These are phyloP conservation scores for Eumerus sabulonum DNA, from an alignment of 2,888 invertebrate genomes.

Conservation along the genomic window DNA sequence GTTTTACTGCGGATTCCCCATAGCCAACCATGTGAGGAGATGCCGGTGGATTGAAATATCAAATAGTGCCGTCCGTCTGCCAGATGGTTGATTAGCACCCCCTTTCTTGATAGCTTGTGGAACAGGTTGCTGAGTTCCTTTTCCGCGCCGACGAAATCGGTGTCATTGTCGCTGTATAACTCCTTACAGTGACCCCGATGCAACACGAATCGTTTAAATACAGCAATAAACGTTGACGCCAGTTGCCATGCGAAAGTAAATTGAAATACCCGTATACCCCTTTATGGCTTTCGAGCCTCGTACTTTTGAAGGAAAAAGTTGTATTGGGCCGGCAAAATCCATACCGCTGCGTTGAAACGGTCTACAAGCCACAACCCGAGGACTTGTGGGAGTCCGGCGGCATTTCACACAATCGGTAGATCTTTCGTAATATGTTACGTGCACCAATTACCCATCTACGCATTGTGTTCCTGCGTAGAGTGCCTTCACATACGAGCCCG, in stretches of 20 bases:
- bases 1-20: conserved; percentile 35
- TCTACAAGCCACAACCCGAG: conserved; percentile 17
- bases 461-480: not conserved
- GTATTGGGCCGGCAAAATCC: conserved; percentile 21
- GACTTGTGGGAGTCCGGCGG: not conserved
- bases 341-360: conserved; percentile 16
- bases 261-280: not conserved
- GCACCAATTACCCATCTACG: not conserved
- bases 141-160: too few species aligned
- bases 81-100: not conserved
- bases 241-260: conserved; percentile 19
- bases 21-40: conserved; percentile 45
- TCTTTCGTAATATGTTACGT: not conserved
- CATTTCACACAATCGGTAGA: not conserved
- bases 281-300: conserved; percentile 30
- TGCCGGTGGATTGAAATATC: conserved; percentile 39
- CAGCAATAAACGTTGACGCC: conserved; percentile 39
- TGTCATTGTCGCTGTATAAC: conserved; percentile 13
- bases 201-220: conserved; percentile 30
- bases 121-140: conserved; percentile 11
- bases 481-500: not conserved
- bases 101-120: not conserved
- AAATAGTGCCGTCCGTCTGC: conserved; percentile 9
- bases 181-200: conserved; percentile 31
- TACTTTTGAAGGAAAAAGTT: conserved; percentile 32